Percentiles rank a stretch among this genome's conserved stretches.
Evolutionary conservation across 37 sponge, comb jelly and placozoan genomes (phyloP).

Genomic region (Crambe crambe): DNA sequence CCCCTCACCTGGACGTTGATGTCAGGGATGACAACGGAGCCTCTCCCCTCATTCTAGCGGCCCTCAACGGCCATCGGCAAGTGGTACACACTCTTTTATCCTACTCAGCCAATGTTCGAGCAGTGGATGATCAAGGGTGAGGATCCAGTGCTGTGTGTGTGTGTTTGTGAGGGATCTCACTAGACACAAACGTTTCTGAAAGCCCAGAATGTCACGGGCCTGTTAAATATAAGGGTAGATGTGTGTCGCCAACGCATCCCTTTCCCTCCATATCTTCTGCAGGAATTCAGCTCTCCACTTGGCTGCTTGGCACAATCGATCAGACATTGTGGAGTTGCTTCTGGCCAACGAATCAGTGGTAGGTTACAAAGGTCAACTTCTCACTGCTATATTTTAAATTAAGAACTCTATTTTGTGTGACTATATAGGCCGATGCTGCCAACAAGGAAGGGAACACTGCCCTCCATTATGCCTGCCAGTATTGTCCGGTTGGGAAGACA

Average conservation of each 20-base stretch:
- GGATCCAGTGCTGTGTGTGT: not conserved
- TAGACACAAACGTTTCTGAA: not conserved
- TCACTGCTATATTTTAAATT: no score
- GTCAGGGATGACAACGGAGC: slow-evolving; percentile 59
- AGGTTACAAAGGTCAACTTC: no score
- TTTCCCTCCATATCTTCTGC: not conserved
- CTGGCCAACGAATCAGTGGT: slow-evolving; percentile 76
- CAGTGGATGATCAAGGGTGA: slow-evolving; percentile 69
- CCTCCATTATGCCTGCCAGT: slow-evolving; percentile 86
- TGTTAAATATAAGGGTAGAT: not conserved
- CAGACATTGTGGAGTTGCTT: slow-evolving; percentile 84
- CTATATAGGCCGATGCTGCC: slow-evolving; percentile 34
- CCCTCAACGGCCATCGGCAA: slow-evolving; percentile 81
- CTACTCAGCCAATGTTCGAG: slow-evolving; percentile 64
- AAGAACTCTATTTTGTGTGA: not conserved
- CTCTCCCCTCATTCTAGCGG: slow-evolving; percentile 83
- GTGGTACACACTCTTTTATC: slow-evolving; percentile 53
- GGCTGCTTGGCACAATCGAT: slow-evolving; percentile 86
- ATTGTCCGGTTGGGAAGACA: slow-evolving; percentile 74
- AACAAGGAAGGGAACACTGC: slow-evolving; percentile 73
- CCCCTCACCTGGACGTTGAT: slow-evolving; percentile 57
- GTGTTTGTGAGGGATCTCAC: not conserved
- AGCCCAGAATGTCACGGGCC: not conserved
- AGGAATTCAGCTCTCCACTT: slow-evolving; percentile 88
- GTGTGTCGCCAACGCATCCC: not conserved